Evolutionary conservation across 2,888 invertebrate genomes (phyloP), one percentile per base, ranked within the genome.

Genomic region (Xylota sylvarum): DNA sequence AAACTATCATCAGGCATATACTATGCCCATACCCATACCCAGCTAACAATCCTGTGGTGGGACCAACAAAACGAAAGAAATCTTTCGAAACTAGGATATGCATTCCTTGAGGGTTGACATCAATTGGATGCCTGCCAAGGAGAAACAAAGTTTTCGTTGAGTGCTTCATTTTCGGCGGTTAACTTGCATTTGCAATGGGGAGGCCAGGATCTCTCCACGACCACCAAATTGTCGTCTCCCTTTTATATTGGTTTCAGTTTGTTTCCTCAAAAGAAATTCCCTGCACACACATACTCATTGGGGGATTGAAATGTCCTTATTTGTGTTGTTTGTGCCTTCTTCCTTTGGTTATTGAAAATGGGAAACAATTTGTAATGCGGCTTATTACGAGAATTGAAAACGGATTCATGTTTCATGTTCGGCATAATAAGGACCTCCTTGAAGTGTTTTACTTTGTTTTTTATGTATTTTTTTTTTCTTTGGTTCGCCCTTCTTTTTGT

Each of bases 351-450:
- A 78, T 78, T 73, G 69, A 76, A 82, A 86, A 62, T 73, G 50
- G 73, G 77, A 86, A 86, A 86, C 86, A 86, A 86, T 86, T 86
- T 86, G 82, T 86, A 77, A 86, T 86, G 86, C 86, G 82, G 86
- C 82, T 86, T 86, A 86, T 86, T 86, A 82, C 43, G 82, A 67
- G 82, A 82, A 78, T 86, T 86, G 82, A 86, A 86, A 86, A 69
- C 82, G 82, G 73, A 82, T 86, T 86, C 82, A 72, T 82, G 72
- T 82, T 82, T 82, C 77, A 86, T 86, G 82, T 86, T 86, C 62
- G 67, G 73, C 86, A 82, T 86, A 82, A 86, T 78, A 86, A 86
- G 86, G 77, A 62, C 67, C 69, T 82, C 48, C 52, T 65, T 70
- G 43, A 70, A 55, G 69, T 27, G 40, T 40, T 69, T 30, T 37